Percentiles rank a stretch among this genome's conserved stretches.
These are phyloP conservation scores for Hippocampus comes DNA, from an alignment of 2,113 vertebrate genomes.

Conservation along the genomic window DNA sequence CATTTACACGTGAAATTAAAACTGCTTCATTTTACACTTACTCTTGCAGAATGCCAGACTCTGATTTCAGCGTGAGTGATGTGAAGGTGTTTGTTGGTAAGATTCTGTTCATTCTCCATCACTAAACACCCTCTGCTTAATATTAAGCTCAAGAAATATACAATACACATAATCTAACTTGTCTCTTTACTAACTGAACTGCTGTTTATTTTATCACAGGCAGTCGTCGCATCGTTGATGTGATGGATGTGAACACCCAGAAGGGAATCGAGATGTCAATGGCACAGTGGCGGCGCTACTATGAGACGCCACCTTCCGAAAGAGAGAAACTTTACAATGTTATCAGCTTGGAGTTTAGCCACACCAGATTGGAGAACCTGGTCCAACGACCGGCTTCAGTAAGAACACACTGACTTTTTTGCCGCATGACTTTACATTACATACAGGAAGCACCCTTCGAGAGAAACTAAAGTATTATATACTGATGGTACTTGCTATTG, in stretches of 20 bases:
- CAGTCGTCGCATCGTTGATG: conserved; percentile 91
- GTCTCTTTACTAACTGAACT: not conserved
- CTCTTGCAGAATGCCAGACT: conserved; percentile 88
- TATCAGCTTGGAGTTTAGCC: conserved; percentile 97
- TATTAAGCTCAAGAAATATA: not conserved
- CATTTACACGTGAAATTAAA: not conserved
- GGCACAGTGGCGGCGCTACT: conserved; percentile 97
- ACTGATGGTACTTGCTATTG: not conserved
- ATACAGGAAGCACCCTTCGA: not conserved
- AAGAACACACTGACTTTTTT: conserved; percentile 5
- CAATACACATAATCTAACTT: not conserved
- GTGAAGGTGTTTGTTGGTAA: conserved; percentile 96
- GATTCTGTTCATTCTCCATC: conserved; percentile 34
- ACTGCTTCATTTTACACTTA: not conserved
- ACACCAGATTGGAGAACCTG: conserved; percentile 93
- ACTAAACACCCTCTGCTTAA: not conserved
- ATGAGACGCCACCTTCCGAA: conserved; percentile 88
- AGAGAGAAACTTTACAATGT: conserved; percentile 97
- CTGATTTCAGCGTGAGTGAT: conserved; percentile 94
- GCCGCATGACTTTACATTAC: not conserved
- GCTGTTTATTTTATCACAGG: conserved; percentile 65
- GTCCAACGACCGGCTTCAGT: conserved; percentile 94
- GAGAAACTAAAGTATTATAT: not conserved
- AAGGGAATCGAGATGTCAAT: conserved; percentile 99
- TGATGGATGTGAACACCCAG: conserved; percentile 98